Evolutionary conservation across 23 tunicate species (phyloP).

Genomic region (Corella eumyota): DNA sequence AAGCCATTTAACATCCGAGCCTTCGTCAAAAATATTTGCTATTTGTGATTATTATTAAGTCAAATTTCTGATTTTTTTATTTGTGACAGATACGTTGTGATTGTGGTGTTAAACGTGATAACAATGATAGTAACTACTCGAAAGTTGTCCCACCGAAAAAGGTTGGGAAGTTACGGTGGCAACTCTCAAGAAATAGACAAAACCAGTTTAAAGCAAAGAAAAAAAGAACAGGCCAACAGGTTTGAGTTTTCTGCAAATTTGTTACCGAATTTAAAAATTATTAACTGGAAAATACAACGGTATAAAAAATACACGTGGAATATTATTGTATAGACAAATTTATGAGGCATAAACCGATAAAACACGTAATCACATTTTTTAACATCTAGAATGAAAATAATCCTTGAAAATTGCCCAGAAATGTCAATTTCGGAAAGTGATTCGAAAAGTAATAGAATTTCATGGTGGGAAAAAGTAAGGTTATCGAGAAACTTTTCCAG

Average conservation of each 20-base stretch:
- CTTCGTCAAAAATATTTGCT: neutral
- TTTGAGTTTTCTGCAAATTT: neutral
- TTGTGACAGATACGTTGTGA: slow-evolving; percentile 19
- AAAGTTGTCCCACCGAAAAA: slow-evolving; percentile 24
- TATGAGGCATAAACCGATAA: no score
- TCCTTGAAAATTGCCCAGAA: neutral
- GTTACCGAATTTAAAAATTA: neutral
- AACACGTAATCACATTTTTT: no score
- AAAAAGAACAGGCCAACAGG: neutral
- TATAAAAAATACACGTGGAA: no score
- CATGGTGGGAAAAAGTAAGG: no score
- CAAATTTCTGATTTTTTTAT: neutral
- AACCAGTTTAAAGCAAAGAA: neutral
- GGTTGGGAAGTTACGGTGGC: slow-evolving; percentile 28
- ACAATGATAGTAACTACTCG: slow-evolving; percentile 36
- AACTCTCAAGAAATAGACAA: no score
- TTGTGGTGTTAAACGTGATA: slow-evolving; percentile 25
- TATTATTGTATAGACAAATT: no score
- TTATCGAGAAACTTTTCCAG: no score
- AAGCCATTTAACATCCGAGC: neutral
- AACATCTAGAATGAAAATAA: neutral
- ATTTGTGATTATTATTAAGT: neutral
- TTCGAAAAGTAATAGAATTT: no score
- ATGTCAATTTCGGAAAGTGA: no score
- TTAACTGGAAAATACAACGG: no score